These are phyloP conservation scores for Hipparchia semele DNA, from an alignment of 2,888 invertebrate genomes.

Conservation along the genomic window DNA sequence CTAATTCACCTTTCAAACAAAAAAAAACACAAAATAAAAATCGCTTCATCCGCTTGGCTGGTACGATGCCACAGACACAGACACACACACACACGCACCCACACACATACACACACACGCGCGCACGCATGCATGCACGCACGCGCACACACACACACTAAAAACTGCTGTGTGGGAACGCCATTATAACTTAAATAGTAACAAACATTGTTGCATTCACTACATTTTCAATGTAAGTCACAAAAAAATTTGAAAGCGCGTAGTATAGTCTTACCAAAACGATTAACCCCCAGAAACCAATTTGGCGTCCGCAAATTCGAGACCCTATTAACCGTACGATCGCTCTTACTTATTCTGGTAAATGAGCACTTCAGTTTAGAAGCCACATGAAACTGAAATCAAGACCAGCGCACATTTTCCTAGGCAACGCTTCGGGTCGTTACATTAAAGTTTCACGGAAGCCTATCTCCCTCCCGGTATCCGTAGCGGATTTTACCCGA, in stretches of 20 bases:
- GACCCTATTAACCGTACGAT: conserved; percentile 39
- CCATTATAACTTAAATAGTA: no score
- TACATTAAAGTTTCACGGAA: conserved; percentile 71
- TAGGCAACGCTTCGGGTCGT: conserved; percentile 58
- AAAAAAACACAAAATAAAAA: no score
- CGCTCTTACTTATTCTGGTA: conserved; percentile 57
- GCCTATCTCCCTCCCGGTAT: conserved; percentile 54
- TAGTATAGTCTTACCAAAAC: conserved; percentile 8
- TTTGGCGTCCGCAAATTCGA: conserved; percentile 21
- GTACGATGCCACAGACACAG: no score
- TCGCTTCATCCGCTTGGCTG: no score
- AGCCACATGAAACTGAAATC: conserved; percentile 66
- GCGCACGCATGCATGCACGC: no score
- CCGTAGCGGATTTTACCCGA: conserved; percentile 57
- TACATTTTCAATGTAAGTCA: background rate
- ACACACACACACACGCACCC: no score
- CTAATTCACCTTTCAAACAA: no score
- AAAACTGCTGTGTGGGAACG: no score
- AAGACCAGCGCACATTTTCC: conserved; percentile 59
- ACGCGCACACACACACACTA: no score
- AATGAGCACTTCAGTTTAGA: conserved; percentile 60
- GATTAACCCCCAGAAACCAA: conserved; percentile 23
- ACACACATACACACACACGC: no score
- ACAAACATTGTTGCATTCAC: background rate
- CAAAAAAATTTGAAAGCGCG: background rate